Evolutionary conservation across 2,113 vertebrate genomes (phyloP).

Genomic region (Leptosomus discolor): DNA sequence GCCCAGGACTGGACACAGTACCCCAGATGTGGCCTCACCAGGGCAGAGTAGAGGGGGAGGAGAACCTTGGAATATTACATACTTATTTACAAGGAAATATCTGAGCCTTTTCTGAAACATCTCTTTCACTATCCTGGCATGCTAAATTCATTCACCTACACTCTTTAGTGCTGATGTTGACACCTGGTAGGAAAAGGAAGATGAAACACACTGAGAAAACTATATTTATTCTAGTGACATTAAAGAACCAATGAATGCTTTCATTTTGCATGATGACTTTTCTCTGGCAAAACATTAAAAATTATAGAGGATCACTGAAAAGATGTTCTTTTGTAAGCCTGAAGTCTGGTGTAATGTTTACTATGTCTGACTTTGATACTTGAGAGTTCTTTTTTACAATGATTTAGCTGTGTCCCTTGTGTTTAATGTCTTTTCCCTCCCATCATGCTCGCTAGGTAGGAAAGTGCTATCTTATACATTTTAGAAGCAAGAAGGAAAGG

Average conservation of each 20-base stretch:
- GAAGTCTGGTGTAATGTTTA: not conserved
- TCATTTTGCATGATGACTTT: not conserved
- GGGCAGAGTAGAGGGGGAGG: no score
- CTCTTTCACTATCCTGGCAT: not conserved
- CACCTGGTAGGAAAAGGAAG: not conserved
- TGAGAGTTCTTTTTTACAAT: not conserved
- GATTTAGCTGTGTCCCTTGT: not conserved
- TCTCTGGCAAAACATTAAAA: not conserved
- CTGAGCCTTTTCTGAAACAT: not conserved
- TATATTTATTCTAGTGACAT: not conserved
- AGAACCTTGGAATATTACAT: not conserved
- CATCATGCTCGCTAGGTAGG: not conserved
- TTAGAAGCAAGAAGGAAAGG: not conserved
- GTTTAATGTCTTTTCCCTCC: not conserved
- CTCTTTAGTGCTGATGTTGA: not conserved
- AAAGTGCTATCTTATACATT: not conserved
- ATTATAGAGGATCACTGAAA: not conserved
- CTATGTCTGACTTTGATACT: not conserved
- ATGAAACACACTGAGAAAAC: not conserved
- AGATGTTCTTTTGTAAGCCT: not conserved
- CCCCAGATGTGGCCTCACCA: no score
- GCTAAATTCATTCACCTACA: not conserved
- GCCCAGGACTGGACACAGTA: no score
- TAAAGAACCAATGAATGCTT: not conserved
- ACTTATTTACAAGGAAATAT: slow-evolving; percentile 37